These are phyloP conservation scores for Trachelus troglodyta DNA, from an alignment of 2,888 invertebrate species.

Conservation along the genomic window DNA sequence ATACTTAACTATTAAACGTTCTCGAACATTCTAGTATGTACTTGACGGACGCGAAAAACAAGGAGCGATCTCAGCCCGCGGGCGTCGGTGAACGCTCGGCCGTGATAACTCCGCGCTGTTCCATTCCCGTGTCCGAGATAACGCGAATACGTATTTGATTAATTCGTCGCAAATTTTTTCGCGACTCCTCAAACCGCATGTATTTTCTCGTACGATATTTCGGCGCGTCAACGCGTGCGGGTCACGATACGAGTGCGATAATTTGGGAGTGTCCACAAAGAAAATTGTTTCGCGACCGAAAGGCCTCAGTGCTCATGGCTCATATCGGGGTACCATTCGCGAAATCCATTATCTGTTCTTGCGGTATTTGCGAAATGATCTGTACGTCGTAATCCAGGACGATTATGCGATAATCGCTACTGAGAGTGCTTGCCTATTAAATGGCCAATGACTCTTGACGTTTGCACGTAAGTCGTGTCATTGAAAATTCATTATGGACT, in stretches of 20 bases:
- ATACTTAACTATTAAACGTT: neutral
- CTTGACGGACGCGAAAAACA: neutral
- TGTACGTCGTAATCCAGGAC: neutral
- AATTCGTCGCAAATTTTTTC: neutral
- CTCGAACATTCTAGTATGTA: neutral
- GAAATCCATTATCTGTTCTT: neutral
- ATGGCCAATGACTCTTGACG: neutral
- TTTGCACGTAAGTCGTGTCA: neutral
- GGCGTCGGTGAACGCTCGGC: neutral
- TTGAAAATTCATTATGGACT: neutral
- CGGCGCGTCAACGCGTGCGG: no score
- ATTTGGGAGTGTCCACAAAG: neutral
- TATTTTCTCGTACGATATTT: neutral
- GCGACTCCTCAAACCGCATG: neutral
- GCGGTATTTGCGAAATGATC: neutral
- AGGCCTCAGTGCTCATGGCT: neutral
- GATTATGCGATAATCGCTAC: neutral
- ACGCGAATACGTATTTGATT: neutral
- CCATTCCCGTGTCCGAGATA: neutral
- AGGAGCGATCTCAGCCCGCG: neutral
- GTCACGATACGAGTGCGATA: neutral
- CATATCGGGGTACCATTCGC: neutral
- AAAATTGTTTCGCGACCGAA: neutral
- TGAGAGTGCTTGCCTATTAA: neutral
- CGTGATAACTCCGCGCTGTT: neutral